Evolutionary conservation across 2,113 vertebrate genomes (phyloP).

Genomic region (Sinocyclocheilus grahami): DNA sequence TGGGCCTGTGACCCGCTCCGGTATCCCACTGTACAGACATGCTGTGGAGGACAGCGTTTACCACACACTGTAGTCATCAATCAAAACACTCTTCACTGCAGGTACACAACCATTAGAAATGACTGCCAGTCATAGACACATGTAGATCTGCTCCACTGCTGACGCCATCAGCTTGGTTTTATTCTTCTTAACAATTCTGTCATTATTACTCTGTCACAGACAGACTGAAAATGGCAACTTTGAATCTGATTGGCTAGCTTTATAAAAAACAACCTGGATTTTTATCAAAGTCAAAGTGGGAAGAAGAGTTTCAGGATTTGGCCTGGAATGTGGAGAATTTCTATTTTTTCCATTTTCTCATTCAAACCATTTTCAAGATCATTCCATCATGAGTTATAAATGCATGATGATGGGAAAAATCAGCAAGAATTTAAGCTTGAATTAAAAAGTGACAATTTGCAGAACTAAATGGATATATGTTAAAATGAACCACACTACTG

Average conservation of each 20-base stretch:
- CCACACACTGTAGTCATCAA: not conserved
- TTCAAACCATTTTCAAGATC: no score
- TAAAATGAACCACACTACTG: no score
- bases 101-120: constrained; percentile 9
- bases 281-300: no score
- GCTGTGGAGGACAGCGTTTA: not conserved
- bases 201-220: not conserved
- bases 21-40: not conserved
- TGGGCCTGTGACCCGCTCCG: constrained; percentile 16
- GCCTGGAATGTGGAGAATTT: no score
- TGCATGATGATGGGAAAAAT: no score
- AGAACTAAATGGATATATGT: no score
- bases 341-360: no score
- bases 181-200: not conserved
- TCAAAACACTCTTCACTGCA: constrained; percentile 3
- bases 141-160: not conserved
- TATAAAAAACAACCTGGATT: not conserved
- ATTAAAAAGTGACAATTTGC: no score
- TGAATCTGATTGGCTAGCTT: not conserved
- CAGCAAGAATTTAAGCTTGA: no score
- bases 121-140: not conserved
- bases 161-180: not conserved
- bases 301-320: no score
- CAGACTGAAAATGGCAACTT: not conserved
- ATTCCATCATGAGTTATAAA: no score